Evolutionary conservation across 2,113 vertebrate genomes (phyloP).

Genomic region (Bombycilla garrulus): DNA sequence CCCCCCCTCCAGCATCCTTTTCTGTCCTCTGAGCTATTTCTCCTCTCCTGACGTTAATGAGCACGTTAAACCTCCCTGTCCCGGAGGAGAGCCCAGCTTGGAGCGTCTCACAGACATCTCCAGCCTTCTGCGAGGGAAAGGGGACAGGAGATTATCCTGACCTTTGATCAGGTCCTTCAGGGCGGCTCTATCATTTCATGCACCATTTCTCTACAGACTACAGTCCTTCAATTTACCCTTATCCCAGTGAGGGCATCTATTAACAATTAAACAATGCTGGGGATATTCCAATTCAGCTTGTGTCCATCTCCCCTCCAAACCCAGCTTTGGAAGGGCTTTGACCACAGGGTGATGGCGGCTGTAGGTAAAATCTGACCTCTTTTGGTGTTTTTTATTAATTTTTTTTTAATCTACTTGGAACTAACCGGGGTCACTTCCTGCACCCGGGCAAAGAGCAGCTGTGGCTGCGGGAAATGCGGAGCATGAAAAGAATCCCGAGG

Average conservation of each 20-base stretch:
- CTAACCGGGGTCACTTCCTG: not conserved
- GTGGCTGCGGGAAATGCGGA: not conserved
- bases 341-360: too few relatives aligned
- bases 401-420: rapidly evolving
- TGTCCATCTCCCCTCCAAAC: not conserved
- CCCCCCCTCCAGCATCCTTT: not conserved
- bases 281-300: not conserved
- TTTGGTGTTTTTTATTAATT: rapidly evolving
- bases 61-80: not conserved
- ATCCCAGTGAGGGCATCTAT: not conserved
- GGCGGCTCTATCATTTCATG: not conserved
- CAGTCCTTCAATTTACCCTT: not conserved
- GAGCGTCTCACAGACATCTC: not conserved
- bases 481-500: rapidly evolving
- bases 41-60: not conserved
- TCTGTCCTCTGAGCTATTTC: slow-evolving; percentile 35
- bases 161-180: not conserved
- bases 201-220: rapidly evolving
- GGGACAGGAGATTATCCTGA: not conserved
- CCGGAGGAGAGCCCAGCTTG: not conserved
- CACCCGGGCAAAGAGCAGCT: rapidly evolving
- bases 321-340: not conserved
- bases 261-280: not conserved
- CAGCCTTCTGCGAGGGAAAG: not conserved
- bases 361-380: not conserved